Evolutionary conservation across 2,797 vertebrate species (phyloP).

Genomic region (Catharus ustulatus): DNA sequence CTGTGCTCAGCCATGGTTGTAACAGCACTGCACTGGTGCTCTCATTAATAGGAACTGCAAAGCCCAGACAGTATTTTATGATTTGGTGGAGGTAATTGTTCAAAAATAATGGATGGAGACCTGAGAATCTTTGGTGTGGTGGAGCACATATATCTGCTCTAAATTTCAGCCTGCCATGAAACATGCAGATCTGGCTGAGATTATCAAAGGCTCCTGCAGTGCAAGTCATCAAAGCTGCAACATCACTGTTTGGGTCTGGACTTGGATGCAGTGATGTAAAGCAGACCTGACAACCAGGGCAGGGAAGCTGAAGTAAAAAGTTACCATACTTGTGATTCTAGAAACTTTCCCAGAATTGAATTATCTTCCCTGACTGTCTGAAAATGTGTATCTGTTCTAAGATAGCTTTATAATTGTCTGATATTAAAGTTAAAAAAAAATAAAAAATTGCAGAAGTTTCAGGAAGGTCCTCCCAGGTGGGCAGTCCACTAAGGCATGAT

Average conservation of each 20-base stretch:
- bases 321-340: not conserved
- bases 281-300: not conserved
- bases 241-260: not conserved
- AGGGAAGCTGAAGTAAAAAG: not conserved
- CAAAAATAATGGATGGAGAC: not conserved
- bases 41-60: not conserved
- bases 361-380: not conserved
- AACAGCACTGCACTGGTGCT: not conserved
- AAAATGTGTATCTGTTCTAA: not conserved
- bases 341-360: not conserved
- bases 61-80: not conserved
- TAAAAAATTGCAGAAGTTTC: not conserved
- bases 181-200: not conserved
- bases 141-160: not conserved
- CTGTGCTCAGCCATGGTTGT: not conserved
- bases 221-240: not conserved
- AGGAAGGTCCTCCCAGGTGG: fast-evolving
- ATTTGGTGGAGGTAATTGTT: not conserved
- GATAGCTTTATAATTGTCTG: not conserved
- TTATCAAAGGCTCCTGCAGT: not conserved
- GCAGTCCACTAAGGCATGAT: not conserved
- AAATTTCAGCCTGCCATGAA: not conserved
- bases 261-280: not conserved
- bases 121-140: not conserved
- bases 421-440: not conserved